phyloP scores from a whole-genome alignment of 92 coral and sea anemone species.

The Chrysogorgia sp. region DNA sequence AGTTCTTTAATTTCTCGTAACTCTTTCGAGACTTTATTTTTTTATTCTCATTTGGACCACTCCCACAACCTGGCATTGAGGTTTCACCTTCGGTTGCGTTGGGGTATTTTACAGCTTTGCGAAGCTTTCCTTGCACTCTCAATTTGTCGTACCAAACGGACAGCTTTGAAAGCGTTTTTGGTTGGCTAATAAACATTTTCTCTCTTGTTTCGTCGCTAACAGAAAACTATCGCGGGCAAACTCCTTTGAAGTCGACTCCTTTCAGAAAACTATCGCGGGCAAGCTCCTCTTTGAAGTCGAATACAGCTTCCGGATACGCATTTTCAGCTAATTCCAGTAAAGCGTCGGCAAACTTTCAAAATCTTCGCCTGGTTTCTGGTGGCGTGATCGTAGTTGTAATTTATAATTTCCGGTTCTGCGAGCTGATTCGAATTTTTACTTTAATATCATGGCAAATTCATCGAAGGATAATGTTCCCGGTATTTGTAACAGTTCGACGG shows the following conservation, averaged over 20 bases:
- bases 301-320: slow-evolving; percentile 65
- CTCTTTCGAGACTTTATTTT: slow-evolving; percentile 49
- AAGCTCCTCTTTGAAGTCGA: slow-evolving; percentile 50
- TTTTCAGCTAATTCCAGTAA: slow-evolving; percentile 61
- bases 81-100: neutral
- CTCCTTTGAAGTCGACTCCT: too few relatives aligned
- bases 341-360: slow-evolving; percentile 51
- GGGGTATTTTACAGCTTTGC: neutral
- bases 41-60: slow-evolving; percentile 21
- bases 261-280: slow-evolving; percentile 50
- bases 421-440: slow-evolving; percentile 56
- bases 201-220: slow-evolving; percentile 12
- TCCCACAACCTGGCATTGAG: slow-evolving; percentile 4
- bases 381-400: slow-evolving; percentile 43
- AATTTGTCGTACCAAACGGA: slow-evolving; percentile 8
- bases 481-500: neutral
- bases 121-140: slow-evolving; percentile 2
- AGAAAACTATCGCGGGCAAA: too few relatives aligned
- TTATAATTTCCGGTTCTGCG: slow-evolving; percentile 56
- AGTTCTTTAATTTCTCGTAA: slow-evolving; percentile 52
- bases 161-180: slow-evolving; percentile 2
- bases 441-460: too few relatives aligned
- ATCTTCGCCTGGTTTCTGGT: slow-evolving; percentile 35
- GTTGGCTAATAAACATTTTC: slow-evolving; percentile 12
- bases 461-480: too few relatives aligned